Conservation (phyloP, 2,797 vertebrate species). For the Sebastes melanostomus region DNA sequence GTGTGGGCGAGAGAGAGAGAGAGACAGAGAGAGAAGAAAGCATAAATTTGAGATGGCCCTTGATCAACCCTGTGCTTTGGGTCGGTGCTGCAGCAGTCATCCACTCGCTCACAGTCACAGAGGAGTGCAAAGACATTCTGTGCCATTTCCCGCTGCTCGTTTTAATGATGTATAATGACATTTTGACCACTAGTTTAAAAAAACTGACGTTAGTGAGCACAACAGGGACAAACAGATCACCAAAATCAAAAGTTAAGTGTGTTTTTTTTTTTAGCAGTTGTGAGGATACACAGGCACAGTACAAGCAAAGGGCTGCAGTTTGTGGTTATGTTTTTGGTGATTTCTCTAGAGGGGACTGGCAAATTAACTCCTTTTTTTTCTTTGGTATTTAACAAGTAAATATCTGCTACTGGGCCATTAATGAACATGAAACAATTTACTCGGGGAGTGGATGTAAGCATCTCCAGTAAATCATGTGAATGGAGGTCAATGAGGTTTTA, state of each 20-base stretch:
- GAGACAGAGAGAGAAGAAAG: not conserved
- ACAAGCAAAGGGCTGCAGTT: not conserved
- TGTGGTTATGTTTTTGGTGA: not conserved
- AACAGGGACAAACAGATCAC: conserved; percentile 10
- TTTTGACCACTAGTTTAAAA: conserved; percentile 3
- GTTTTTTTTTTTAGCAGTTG: not conserved
- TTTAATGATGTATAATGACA: conserved; percentile 32
- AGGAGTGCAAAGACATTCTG: conserved; percentile 4
- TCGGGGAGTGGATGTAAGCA: not conserved
- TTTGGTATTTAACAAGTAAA: conserved; percentile 21
- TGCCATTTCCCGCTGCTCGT: conserved; percentile 22
- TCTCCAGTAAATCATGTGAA: conserved; percentile 4
- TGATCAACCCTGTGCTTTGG: conserved; percentile 24
- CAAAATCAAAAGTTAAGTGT: not conserved
- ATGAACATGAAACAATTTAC: conserved; percentile 7
- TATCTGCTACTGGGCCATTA: conserved; percentile 2
- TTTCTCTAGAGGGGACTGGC: conserved; percentile 4
- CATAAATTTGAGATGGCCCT: conserved; percentile 31
- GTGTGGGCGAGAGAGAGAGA: not conserved
- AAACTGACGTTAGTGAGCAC: conserved; percentile 1
- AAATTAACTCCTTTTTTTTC: not conserved
- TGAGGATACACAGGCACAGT: not conserved
- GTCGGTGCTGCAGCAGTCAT: conserved; percentile 8
- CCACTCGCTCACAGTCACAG: conserved; percentile 12
- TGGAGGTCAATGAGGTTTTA: conserved; percentile 1